Evolutionary conservation across 64 coral and sea anemone genomes (phyloP).

Genomic region (Actinia tenebrosa): DNA sequence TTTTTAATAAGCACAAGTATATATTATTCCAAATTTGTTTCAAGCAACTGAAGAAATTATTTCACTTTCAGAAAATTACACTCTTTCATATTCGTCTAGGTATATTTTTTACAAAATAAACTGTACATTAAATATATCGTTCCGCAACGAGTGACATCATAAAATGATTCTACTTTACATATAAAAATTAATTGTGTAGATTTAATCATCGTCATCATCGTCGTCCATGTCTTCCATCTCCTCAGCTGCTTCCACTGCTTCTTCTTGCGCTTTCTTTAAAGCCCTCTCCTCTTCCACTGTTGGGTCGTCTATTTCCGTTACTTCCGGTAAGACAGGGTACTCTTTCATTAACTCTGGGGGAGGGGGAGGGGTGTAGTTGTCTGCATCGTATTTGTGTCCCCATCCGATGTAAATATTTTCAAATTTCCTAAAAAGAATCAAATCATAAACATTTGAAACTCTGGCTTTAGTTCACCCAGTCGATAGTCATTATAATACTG

Average conservation of each 20-base stretch:
- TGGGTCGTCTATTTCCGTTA: slow-evolving; percentile 95
- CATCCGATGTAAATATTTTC: slow-evolving; percentile 96
- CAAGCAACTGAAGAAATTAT: neutral
- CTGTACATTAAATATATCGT: neutral
- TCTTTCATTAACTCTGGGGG: slow-evolving; percentile 85
- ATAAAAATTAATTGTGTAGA: slow-evolving; percentile 3
- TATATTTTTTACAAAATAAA: slow-evolving; percentile 3
- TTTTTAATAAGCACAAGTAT: no score
- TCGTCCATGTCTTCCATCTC: slow-evolving; percentile 96
- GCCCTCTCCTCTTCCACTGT: slow-evolving; percentile 95
- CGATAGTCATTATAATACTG: no score
- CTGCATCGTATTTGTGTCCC: slow-evolving; percentile 90
- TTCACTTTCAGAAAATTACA: neutral
- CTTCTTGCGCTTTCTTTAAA: slow-evolving; percentile 84
- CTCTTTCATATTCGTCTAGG: neutral
- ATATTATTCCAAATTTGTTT: no score
- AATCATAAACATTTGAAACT: neutral
- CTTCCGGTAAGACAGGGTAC: slow-evolving; percentile 74
- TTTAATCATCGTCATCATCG: slow-evolving; percentile 91
- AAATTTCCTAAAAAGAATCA: slow-evolving; percentile 65
- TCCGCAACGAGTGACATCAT: neutral
- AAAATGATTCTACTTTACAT: neutral
- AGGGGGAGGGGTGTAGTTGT: slow-evolving; percentile 93
- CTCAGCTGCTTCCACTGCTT: slow-evolving; percentile 87
- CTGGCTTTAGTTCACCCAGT: no score